Evolutionary conservation across 2,113 vertebrate species (phyloP), one percentile per base, ranked within the genome.

Genomic region (Pseudorhombus dupliciocellatus): DNA sequence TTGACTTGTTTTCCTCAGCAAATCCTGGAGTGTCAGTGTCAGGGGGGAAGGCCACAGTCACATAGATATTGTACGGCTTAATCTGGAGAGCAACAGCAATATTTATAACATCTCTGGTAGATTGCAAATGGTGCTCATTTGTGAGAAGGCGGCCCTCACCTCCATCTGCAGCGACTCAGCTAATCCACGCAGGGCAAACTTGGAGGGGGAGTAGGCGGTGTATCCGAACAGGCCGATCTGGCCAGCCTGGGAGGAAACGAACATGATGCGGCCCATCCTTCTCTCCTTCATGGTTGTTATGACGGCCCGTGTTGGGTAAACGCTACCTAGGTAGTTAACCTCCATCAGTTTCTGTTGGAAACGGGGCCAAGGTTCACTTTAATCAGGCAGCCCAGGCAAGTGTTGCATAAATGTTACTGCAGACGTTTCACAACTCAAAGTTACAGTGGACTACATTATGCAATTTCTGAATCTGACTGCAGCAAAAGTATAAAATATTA

Each of bases 81-180:
- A 99, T 95, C 97, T 99, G 89, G 46, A 50, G 20, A 37, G 59
- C 5, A 72, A 22, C 24, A 83, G 15, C n/a, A 55, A 26, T 3
- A 56, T 9, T 28, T 10, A 30, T 26, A 7, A 24, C 46, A 9
- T 12, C 3, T 37, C 4, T 37, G 10, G 10, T 3, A 28, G 12
- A 11, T 26, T 37, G 34, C 34, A 37, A 37, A 2, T 7, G 30
- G 30, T 31, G 30, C 8, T 31, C 30, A 31, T 7, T 8, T 7
- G 8, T 3, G 34, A 37, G 34, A 10, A 37, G 34, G 34, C 26
- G 7, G 52, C 16, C 1, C 50, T 68, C 91, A 97, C 98, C 96
- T 99, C 98, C 98, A 99, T 99, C 88, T 99, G 96, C 89, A 99
- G 89, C 1, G 97, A 94, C 92, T 99, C 97, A 1, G 98, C 97